A percentile compares a stretch with the other conserved stretches of the same genome.
Evolutionary conservation across 2,888 invertebrate genomes (phyloP).

Genomic region (Folsomia manolachei): DNA sequence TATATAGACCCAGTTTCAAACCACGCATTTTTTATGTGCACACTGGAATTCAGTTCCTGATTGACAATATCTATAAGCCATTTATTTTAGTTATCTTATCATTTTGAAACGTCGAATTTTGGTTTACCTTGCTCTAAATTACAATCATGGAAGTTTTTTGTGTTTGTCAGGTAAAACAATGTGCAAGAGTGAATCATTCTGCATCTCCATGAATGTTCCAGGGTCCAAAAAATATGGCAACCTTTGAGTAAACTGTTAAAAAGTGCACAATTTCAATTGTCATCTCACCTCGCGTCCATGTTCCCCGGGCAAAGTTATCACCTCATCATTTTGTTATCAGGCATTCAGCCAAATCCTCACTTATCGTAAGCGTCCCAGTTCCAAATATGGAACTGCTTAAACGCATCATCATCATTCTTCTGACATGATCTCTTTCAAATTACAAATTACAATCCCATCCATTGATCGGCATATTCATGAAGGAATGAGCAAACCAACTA

Average conservation of each 20-base stretch:
- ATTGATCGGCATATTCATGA: no score
- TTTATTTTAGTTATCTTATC: no score
- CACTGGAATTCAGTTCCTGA: no score
- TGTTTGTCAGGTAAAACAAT: background rate
- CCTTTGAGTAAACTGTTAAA: background rate
- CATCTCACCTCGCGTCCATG: no score
- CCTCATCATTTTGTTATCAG: background rate
- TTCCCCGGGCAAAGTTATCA: background rate
- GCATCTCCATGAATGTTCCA: background rate
- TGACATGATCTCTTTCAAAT: background rate
- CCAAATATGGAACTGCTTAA: background rate
- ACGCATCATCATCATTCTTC: background rate
- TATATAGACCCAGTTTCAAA: no score
- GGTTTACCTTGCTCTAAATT: background rate
- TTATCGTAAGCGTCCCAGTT: background rate
- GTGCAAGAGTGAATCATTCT: background rate
- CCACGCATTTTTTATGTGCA: no score
- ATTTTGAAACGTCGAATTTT: no score
- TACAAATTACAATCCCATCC: no score
- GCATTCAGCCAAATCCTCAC: background rate
- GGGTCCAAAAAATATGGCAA: background rate
- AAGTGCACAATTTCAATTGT: no score
- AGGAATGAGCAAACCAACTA: no score
- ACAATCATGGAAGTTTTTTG: background rate
- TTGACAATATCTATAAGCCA: no score